Percentiles rank a stretch among this genome's conserved stretches.
phyloP scores from a whole-genome alignment of 2,888 invertebrate genomes.

The Proisotoma minuta region DNA sequence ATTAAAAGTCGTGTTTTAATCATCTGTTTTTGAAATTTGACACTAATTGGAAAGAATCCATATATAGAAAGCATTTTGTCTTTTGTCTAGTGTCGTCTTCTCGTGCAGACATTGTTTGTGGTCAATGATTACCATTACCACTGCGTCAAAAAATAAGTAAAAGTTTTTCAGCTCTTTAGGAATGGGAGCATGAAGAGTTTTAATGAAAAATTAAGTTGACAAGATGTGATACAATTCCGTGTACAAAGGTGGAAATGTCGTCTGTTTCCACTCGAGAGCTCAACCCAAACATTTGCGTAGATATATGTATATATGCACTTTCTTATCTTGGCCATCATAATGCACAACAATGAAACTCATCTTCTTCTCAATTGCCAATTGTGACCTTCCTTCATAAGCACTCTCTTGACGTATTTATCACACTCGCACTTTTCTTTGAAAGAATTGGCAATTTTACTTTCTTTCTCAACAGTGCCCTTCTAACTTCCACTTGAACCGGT shows the following conservation, averaged over 20 bases:
- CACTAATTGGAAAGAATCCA: too few species aligned
- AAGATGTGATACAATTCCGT: neutral
- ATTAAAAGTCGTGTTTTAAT: too few species aligned
- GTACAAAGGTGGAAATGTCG: neutral
- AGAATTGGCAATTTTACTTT: neutral
- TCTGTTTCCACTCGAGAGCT: slow-evolving; percentile 3
- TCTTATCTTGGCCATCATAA: neutral
- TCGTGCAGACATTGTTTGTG: too few species aligned
- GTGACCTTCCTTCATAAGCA: too few species aligned
- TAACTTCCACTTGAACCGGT: neutral
- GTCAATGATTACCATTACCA: too few species aligned
- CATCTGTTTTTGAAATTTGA: too few species aligned
- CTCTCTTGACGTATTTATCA: neutral
- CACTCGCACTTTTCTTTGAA: neutral
- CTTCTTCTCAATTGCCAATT: neutral
- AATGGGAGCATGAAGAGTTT: slow-evolving; percentile 9
- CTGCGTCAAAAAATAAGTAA: neutral
- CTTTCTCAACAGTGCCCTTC: neutral
- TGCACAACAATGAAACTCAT: neutral
- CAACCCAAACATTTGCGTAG: slow-evolving; percentile 4
- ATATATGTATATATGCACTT: neutral
- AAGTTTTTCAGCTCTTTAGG: neutral
- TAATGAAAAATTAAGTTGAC: neutral
- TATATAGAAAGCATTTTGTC: too few species aligned
- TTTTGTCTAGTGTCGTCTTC: too few species aligned